Evolutionary conservation across 23 tunicate species (phyloP).

Genomic region (Trididemnum nubilum): DNA sequence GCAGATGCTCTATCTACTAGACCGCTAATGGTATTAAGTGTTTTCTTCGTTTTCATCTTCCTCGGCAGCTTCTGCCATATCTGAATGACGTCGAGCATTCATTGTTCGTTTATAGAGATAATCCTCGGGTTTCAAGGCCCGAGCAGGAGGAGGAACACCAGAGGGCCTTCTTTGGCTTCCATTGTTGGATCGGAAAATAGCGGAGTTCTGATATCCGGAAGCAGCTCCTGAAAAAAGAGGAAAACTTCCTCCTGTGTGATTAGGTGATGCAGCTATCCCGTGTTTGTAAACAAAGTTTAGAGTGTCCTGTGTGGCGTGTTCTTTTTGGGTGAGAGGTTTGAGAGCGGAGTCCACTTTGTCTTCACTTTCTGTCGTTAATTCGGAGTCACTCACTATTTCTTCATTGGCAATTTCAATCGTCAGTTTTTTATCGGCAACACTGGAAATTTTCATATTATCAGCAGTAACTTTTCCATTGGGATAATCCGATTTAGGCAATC

Average conservation of each 20-base stretch:
- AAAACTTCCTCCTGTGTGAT: conserved; percentile 38
- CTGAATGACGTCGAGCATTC: neutral
- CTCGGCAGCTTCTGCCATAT: neutral
- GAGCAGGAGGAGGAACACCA: conserved; percentile 79
- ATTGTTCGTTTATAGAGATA: conserved; percentile 28
- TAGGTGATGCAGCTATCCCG: conserved; percentile 35
- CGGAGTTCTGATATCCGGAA: neutral
- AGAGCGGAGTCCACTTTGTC: conserved; percentile 5
- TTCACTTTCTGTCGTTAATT: conserved; percentile 11
- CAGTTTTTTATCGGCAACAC: neutral
- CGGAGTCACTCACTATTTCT: neutral
- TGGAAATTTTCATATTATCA: no score
- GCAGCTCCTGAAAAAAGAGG: conserved; percentile 20
- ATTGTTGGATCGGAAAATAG: neutral
- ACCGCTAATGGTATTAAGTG: no score
- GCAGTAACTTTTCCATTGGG: no score
- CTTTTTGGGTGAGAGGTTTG: conserved; percentile 16
- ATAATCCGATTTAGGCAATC: no score
- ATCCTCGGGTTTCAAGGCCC: conserved; percentile 57
- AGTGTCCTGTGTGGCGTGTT: conserved; percentile 70
- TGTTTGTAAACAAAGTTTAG: conserved; percentile 68
- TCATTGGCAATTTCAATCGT: neutral
- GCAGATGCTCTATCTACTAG: no score
- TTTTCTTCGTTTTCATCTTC: no score
- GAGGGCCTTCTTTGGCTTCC: conserved; percentile 55